Evolutionary conservation across 2,888 invertebrate species (phyloP).

Genomic region (Ornithoptera alexandrae): DNA sequence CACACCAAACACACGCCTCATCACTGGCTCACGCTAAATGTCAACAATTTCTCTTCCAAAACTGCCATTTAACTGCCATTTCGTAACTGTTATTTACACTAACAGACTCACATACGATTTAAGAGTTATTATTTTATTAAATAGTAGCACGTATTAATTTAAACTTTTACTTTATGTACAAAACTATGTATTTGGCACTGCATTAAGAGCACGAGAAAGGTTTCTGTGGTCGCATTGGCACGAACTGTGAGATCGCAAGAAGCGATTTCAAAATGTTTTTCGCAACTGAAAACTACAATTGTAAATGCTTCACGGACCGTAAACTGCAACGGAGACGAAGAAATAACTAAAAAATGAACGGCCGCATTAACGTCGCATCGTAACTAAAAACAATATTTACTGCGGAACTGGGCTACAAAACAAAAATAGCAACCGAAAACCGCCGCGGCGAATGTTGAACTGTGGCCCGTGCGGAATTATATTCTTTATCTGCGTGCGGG

Average conservation of each 20-base stretch:
- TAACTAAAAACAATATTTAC: slow-evolving; percentile 74
- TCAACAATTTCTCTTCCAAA: slow-evolving; percentile 46
- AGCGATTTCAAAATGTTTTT: slow-evolving; percentile 50
- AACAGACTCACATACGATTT: too few relatives aligned
- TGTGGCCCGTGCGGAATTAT: not conserved
- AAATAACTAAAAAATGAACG: slow-evolving; percentile 44
- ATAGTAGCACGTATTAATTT: not conserved
- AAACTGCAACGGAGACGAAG: slow-evolving; percentile 38
- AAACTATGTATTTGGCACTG: slow-evolving; percentile 50
- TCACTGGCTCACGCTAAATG: slow-evolving; percentile 45
- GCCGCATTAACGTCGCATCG: slow-evolving; percentile 54
- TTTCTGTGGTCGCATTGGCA: slow-evolving; percentile 49
- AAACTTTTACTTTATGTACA: slow-evolving; percentile 4
- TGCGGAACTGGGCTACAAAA: slow-evolving; percentile 67
- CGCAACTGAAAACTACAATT: slow-evolving; percentile 37
- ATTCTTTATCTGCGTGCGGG: slow-evolving; percentile 42
- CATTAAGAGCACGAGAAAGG: slow-evolving; percentile 43
- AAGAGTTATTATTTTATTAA: not conserved
- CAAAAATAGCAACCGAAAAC: slow-evolving; percentile 61
- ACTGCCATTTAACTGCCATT: slow-evolving; percentile 49
- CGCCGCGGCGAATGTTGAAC: slow-evolving; percentile 30
- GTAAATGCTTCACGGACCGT: slow-evolving; percentile 44
- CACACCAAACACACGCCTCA: slow-evolving; percentile 79
- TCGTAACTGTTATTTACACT: not conserved
- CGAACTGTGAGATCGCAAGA: slow-evolving; percentile 37